Evolutionary conservation across 1,140 invertebrate genomes (phyloP).

Genomic region (Lanistes nyassanus): DNA sequence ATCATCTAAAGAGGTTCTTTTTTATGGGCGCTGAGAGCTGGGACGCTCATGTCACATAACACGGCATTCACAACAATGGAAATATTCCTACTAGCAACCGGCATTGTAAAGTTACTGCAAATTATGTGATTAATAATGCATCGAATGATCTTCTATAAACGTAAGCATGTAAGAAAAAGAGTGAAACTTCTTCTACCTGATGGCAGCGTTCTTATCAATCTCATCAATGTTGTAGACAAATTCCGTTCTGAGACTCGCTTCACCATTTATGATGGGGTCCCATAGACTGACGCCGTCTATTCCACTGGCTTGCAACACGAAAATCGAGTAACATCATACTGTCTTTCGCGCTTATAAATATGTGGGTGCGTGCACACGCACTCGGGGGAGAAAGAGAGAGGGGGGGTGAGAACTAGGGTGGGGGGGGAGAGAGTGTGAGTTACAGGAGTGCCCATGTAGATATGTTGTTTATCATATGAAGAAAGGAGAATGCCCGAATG

Average conservation of each 20-base stretch:
- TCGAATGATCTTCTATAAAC: no score
- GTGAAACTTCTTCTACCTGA: no score
- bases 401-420: background rate
- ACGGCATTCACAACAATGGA: no score
- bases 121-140: no score
- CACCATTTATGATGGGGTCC: constrained; percentile 12
- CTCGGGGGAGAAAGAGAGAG: background rate
- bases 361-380: background rate
- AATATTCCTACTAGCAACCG: no score
- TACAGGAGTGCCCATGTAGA: background rate
- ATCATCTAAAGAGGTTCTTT: no score
- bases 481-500: background rate
- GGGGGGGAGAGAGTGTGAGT: background rate
- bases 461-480: background rate
- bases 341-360: background rate
- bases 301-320: constrained; percentile 3
- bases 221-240: constrained; percentile 46
- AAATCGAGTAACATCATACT: background rate
- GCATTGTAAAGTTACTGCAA: no score
- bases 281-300: constrained; percentile 38
- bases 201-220: constrained; percentile 39
- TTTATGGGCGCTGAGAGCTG: no score
- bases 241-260: constrained; percentile 24
- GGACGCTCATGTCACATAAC: no score
- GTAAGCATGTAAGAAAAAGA: no score